Conservation (phyloP, 2,113 vertebrate genomes). For the Propithecus coquereli region DNA sequence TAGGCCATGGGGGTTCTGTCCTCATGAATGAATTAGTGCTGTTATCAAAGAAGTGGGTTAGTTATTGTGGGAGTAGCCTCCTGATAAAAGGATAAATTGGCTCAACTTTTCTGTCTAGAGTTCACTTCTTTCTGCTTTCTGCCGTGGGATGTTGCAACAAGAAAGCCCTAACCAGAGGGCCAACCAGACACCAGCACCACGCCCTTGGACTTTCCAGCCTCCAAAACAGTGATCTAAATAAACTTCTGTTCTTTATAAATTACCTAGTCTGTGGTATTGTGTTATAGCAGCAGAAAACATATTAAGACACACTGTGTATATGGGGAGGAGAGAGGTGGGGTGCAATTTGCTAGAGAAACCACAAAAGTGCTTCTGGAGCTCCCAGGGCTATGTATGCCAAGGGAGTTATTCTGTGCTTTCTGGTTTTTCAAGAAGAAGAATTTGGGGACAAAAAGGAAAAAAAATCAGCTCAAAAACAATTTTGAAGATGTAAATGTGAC, state of each 20-base stretch:
- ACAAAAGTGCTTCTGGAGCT: neutral
- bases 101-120: neutral
- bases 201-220: neutral
- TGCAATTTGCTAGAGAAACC: neutral
- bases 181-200: neutral
- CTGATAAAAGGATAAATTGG: neutral
- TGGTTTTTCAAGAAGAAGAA: neutral
- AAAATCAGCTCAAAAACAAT: neutral
- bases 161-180: neutral
- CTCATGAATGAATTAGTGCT: neutral
- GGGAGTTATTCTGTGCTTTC: neutral
- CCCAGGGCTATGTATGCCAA: neutral
- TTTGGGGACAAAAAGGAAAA: neutral
- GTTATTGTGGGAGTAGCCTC: neutral
- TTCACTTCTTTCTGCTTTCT: neutral
- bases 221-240: neutral
- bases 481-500: neutral
- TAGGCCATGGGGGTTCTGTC: neutral
- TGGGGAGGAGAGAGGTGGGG: rapidly evolving
- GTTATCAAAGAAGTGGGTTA: neutral
- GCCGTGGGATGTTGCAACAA: neutral
- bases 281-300: neutral
- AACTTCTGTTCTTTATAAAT: neutral
- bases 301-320: neutral
- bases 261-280: neutral